These are phyloP conservation scores for Petaurus breviceps DNA, from an alignment of 2,113 vertebrate species.

Conservation along the genomic window DNA sequence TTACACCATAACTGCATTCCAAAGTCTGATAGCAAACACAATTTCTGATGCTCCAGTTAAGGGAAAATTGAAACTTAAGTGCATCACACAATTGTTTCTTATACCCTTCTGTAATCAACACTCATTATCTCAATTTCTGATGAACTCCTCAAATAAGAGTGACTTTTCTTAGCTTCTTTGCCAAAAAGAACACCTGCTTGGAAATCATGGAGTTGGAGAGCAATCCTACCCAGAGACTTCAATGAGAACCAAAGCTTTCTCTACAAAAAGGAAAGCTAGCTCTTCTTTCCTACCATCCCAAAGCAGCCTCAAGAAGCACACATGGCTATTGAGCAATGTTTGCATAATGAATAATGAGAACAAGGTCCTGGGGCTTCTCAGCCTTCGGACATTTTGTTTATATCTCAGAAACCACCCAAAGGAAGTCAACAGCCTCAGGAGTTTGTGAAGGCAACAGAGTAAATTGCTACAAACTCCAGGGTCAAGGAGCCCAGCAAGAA, in stretches of 20 bases:
- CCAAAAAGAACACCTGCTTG: neutral
- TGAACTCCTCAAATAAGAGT: neutral
- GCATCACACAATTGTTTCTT: neutral
- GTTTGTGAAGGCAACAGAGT: neutral
- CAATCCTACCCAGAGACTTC: neutral
- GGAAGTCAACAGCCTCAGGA: neutral
- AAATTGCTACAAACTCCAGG: neutral
- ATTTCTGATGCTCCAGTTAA: neutral
- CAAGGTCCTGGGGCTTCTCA: neutral
- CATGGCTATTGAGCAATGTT: conserved; percentile 30
- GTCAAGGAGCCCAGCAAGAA: neutral
- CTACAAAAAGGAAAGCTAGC: neutral
- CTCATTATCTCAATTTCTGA: neutral
- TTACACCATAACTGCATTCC: neutral
- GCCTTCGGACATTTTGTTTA: conserved; percentile 56
- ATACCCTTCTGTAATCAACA: neutral
- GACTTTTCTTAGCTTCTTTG: neutral
- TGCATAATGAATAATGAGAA: conserved; percentile 53
- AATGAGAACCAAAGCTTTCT: neutral
- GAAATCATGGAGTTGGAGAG: neutral
- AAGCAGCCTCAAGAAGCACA: conserved; percentile 15
- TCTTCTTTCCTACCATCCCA: neutral
- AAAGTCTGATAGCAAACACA: neutral
- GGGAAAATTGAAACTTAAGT: conserved; percentile 24
- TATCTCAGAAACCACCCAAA: conserved; percentile 28